A percentile compares a stretch with the other conserved stretches of the same genome.
Conservation (phyloP, 2,888 invertebrate genomes). For the Myopa testacea region DNA sequence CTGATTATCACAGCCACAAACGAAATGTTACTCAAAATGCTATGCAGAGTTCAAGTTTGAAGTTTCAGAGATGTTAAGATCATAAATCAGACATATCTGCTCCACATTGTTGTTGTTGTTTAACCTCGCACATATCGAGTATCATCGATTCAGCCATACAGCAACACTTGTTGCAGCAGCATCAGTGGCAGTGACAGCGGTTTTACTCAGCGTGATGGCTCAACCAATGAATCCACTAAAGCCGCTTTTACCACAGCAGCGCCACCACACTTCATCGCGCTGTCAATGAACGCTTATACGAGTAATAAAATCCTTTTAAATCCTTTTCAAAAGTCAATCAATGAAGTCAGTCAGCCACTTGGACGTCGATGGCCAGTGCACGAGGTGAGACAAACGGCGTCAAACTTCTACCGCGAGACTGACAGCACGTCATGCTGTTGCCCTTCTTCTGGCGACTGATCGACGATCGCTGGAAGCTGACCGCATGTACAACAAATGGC, state of each 20-base stretch:
- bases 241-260: not conserved
- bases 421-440: not conserved
- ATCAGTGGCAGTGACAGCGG: not conserved
- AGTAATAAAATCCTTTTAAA: slow-evolving; percentile 27
- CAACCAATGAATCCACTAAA: not conserved
- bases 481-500: not conserved
- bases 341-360: not conserved
- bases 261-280: slow-evolving; percentile 6
- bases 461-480: not conserved
- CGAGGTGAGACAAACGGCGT: slow-evolving; percentile 14
- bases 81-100: not conserved
- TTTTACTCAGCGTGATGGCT: not conserved
- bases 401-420: not conserved
- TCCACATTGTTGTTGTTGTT: slow-evolving; percentile 11
- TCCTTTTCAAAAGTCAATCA: slow-evolving; percentile 30
- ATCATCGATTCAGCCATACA: not conserved
- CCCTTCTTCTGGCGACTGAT: not conserved
- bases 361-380: not conserved
- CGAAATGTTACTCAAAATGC: not conserved
- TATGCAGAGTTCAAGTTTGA: no score
- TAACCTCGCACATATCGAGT: not conserved
- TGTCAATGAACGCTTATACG: slow-evolving; percentile 17
- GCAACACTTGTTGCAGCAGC: slow-evolving; percentile 1
- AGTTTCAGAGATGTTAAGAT: not conserved
- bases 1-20: not conserved